A percentile compares a stretch with the other conserved stretches of the same genome.
These are phyloP conservation scores for Desoria tigrina DNA, from an alignment of 2,888 invertebrate genomes.

Conservation along the genomic window DNA sequence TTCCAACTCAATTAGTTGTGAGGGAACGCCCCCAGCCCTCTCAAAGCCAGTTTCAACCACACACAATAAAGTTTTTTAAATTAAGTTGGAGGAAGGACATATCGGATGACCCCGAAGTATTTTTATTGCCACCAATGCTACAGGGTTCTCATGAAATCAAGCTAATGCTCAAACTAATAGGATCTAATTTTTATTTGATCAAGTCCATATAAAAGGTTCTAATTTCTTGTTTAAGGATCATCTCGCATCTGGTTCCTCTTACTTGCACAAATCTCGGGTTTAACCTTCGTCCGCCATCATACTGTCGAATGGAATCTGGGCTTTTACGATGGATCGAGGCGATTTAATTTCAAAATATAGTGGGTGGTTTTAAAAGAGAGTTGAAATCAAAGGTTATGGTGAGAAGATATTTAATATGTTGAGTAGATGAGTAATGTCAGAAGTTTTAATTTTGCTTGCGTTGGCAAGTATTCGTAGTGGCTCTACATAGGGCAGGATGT, in stretches of 20 bases:
- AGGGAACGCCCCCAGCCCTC: constrained; percentile 33
- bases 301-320: background rate
- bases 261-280: no score
- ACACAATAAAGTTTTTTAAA: no score
- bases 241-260: no score
- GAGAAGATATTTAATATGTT: background rate
- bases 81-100: no score
- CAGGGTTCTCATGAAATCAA: constrained; percentile 13
- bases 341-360: background rate
- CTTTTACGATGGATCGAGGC: background rate
- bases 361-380: constrained; percentile 9
- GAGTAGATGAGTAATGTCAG: no score
- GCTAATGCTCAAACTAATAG: background rate
- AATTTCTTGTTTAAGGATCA: no score
- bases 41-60: background rate
- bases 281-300: no score
- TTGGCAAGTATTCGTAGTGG: no score
- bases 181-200: constrained; percentile 1
- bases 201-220: background rate
- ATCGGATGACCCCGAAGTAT: background rate
- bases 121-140: constrained; percentile 12
- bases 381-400: background rate
- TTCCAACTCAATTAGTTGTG: constrained; percentile 51
- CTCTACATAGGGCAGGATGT: no score
- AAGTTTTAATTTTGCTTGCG: no score